Evolutionary conservation across 1,140 invertebrate species (phyloP), one percentile per base, ranked within the genome.

Genomic region (Rhynchophorus ferrugineus): DNA sequence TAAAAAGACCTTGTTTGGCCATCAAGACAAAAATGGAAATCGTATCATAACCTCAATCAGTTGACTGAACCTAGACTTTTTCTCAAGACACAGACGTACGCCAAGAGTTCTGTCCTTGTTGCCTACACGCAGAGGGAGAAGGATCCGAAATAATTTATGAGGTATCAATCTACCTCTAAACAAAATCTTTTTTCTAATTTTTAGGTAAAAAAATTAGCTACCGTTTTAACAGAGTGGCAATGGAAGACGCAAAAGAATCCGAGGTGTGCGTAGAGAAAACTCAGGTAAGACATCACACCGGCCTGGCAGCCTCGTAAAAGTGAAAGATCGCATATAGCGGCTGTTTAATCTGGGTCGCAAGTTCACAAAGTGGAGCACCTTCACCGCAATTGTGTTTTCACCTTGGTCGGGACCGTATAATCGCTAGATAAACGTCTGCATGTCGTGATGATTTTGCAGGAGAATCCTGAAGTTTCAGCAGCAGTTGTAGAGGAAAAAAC

Each of bases 381-480:
- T 54, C 52, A 54, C 52, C 50, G 52, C 44, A 35, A 42, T 54
- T 11, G 19, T 35, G 20, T 47, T 48, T 54, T 48, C 52, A 54
- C 52, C 52, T 54, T 54, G 52, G 7, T 38, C n/a, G n/a, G n/a
- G n/a, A n/a, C n/a, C n/a, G n/a, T n/a, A n/a, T n/a, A n/a, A n/a
- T n/a, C n/a, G n/a, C n/a, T n/a, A n/a, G n/a, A n/a, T n/a, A n/a
- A n/a, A n/a, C n/a, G n/a, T n/a, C n/a, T n/a, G n/a, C n/a, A n/a
- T n/a, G n/a, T n/a, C n/a, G 55, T 3, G 13, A 62, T 62, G 61
- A 54, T 60, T 56, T 64, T 64, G 33, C 61, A 64, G 62, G 55
- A 61, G 49, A 58, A 54, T 44, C 49, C 50, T 41, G 33, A 50
- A 13, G 29, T 57, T 35, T 33, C 34, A 6, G 11, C 42, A 0